Evolutionary conservation across 2,888 invertebrate genomes (phyloP), one percentile per base, ranked within the genome.

Genomic region (Litoditis marina): DNA sequence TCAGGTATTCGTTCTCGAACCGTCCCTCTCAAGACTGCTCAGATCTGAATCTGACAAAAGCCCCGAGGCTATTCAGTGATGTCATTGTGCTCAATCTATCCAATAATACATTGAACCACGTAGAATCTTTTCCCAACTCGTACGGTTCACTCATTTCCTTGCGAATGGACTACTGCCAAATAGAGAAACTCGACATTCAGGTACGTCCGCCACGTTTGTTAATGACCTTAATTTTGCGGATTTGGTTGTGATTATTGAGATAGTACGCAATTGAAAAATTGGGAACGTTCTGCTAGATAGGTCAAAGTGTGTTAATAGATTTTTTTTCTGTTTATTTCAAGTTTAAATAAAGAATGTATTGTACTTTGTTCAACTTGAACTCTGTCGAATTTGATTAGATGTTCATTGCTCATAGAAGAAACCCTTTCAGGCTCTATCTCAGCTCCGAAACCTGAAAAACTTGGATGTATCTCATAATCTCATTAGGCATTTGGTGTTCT

Each of bases 21-120:
- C 60, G 69, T 11, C 71, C 71, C 13, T 71, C 69, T 11, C 71
- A 71, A 57, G 71, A 71, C 39, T 71, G 71, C 52, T 53, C 54
- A 1, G 63, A 63, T 0, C 7, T 67, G 19, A 44, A 47, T 0
- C 50, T 71, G 3, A 57, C 56, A 39, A 56, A 60, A 27, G 55
- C 62, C 13, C 71, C 71, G 0, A 31, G 50, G 2, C 64, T 71
- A 5, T 59, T 67, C 2, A 59, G 56, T 27, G 65, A 68, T 46
- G 67, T 71, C 0, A 61, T 71, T 5, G 63, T 67, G 0, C 55
- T 71, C 6, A 63, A 64, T 11, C 25, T 71, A 6, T 60, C 68
- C 8, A 71, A 71, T 47, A 71, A 71, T 42, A 65, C 69, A 3
- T 56, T 71, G 3, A 13, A 46, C 11, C 49, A 63, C 44, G 63